phyloP scores from a whole-genome alignment of 1,140 invertebrate genomes.

The Ectropis grisescens region DNA sequence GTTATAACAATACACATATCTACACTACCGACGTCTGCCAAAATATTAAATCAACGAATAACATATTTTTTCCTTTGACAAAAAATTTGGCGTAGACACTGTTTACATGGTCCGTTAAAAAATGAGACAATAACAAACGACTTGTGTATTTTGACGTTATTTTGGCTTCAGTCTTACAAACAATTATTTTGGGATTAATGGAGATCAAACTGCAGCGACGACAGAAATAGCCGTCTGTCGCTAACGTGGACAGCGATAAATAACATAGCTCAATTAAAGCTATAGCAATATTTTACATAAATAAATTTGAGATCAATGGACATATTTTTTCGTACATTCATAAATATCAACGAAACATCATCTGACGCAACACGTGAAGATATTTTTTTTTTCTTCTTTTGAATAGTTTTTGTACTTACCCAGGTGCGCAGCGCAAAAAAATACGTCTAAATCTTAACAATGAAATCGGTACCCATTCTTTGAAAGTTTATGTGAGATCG shows the following conservation, averaged over 20 bases:
- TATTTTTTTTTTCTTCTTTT: no score
- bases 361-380: no score
- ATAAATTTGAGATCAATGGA: conserved; percentile 65
- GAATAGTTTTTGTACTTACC: conserved; percentile 10
- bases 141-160: background rate
- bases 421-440: conserved; percentile 46
- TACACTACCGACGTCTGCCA: background rate
- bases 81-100: no score
- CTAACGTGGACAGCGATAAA: conserved; percentile 22
- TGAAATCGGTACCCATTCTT: background rate
- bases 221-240: background rate
- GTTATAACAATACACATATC: conserved; percentile 1
- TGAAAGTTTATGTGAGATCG: background rate
- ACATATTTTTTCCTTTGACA: no score
- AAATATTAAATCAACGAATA: no score
- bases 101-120: background rate
- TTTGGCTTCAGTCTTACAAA: conserved; percentile 24
- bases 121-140: background rate
- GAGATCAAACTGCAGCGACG: conserved; percentile 36
- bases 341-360: no score
- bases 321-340: conserved; percentile 22
- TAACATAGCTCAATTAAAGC: conserved; percentile 35
- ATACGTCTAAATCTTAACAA: conserved; percentile 3
- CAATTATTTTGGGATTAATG: conserved; percentile 40
- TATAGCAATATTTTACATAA: conserved; percentile 46